Base-by-base conservation (phyloP, 1,140 invertebrate species). In the Subanguina moxae region DNA sequence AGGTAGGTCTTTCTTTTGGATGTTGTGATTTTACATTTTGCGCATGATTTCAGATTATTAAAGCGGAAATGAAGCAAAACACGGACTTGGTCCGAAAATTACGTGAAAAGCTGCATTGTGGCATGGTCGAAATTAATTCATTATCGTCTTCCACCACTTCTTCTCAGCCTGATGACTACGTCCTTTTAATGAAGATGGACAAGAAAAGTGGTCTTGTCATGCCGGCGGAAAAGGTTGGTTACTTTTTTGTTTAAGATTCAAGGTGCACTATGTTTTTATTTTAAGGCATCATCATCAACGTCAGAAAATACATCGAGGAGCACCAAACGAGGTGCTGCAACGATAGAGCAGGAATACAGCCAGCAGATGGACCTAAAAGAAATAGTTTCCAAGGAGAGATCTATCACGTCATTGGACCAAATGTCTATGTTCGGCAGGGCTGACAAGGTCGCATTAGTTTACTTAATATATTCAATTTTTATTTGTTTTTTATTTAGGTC, bases 361-460 rank as follows among this genome's bases (percentile, higher is more conserved):
- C 65, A 68, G 46, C 28, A 62, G 15, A 65, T 69, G 19, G 67
- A 73, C 52, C 52, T 81, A n/a, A 62, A 71, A 17, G 73, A 82
- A 43, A 74, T 81, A 74, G 48, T 94, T 84, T 88, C 92, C 84
- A 86, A 88, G 76, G 94, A 97, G 84, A 94, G 92, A 85, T 88
- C 88, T 81, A 89, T 87, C 32, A 89, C 89, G 28, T 88, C 88
- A 30, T 88, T 89, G 72, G 90, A 94, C 80, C 87, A 92, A 78
- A 89, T 94, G 82, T 87, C 87, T 58, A 86, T 90, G 81, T 91
- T 95, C 81, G 86, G 88, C 7, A 85, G 91, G 65, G 87, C 89
- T 74, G 87, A 88, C 63, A 88, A 87, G 83, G 88, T 88, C 79
- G 82, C 76, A 73, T 58, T 32, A n/a, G 62, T 30, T 52, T 43